Percentiles rank a stretch among this genome's conserved stretches.
These are phyloP conservation scores for Poeciliopsis presidionis DNA, from an alignment of 2,797 vertebrate species.

Conservation along the genomic window DNA sequence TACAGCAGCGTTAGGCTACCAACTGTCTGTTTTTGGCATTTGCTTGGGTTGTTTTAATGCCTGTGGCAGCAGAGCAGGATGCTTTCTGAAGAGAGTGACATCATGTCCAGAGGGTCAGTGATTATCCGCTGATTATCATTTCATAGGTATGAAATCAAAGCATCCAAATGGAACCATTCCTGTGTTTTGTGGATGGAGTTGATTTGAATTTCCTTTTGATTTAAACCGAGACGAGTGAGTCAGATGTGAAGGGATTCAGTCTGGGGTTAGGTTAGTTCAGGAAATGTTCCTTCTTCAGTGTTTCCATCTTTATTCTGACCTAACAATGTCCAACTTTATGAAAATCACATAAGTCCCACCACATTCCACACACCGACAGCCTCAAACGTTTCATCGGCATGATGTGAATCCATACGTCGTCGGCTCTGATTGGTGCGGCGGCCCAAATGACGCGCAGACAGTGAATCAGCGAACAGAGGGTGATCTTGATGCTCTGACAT, in stretches of 20 bases:
- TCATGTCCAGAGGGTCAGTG: too few relatives aligned
- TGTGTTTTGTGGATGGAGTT: neutral
- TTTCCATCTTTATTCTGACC: neutral
- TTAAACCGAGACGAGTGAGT: neutral
- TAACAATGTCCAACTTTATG: neutral
- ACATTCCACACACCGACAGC: neutral
- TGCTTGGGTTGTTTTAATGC: too few relatives aligned
- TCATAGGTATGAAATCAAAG: neutral
- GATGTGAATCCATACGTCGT: neutral
- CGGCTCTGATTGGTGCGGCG: neutral
- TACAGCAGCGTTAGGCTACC: too few relatives aligned
- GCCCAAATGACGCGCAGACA: neutral
- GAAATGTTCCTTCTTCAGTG: neutral
- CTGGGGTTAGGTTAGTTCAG: neutral
- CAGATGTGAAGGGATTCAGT: too few relatives aligned
- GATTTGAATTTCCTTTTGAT: neutral
- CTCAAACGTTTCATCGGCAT: neutral
- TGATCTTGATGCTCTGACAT: constrained; percentile 21
- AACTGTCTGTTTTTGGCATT: too few relatives aligned
- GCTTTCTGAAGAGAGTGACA: too few relatives aligned
- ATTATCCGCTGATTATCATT: neutral
- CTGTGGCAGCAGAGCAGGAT: too few relatives aligned
- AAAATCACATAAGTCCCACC: neutral
- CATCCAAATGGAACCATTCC: neutral
- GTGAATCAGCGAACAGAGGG: constrained; percentile 20